These are phyloP conservation scores for Trididemnum nubilum DNA, from an alignment of 23 tunicate genomes.

Conservation along the genomic window DNA sequence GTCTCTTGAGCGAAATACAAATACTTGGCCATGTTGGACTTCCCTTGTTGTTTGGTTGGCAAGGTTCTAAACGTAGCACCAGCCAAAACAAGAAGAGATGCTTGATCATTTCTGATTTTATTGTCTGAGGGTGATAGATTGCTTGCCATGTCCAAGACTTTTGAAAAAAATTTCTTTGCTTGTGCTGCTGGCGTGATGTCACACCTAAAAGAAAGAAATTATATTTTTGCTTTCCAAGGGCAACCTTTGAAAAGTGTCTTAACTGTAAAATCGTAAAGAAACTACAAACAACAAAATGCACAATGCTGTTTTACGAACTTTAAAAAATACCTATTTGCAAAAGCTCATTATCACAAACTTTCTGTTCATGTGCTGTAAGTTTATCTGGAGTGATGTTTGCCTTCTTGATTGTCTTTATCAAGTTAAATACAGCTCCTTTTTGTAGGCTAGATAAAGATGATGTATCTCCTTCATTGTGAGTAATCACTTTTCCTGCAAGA, in stretches of 20 bases:
- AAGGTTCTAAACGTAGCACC: neutral
- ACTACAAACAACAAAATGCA: too few relatives aligned
- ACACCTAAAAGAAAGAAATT: too few relatives aligned
- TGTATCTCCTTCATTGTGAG: neutral
- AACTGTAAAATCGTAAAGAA: too few relatives aligned
- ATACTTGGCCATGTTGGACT: conserved; percentile 1
- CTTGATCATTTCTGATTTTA: conserved; percentile 10
- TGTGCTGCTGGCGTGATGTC: too few relatives aligned
- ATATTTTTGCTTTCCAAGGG: too few relatives aligned
- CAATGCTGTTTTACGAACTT: too few relatives aligned
- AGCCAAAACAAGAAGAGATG: conserved; percentile 2
- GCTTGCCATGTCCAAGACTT: conserved; percentile 19
- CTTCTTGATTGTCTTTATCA: too few relatives aligned
- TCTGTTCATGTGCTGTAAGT: too few relatives aligned
- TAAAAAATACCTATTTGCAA: too few relatives aligned
- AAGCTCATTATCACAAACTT: too few relatives aligned
- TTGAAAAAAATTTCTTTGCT: conserved; percentile 10
- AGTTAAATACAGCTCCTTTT: neutral
- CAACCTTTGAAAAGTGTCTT: too few relatives aligned
- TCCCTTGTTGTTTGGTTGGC: conserved; percentile 9
- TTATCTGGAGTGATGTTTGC: too few relatives aligned
- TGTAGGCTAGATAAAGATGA: neutral
- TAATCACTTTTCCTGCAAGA: neutral
- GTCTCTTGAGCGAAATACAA: neutral
- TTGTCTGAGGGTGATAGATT: conserved; percentile 7